phyloP scores from a whole-genome alignment of 2,113 vertebrate species.

The Neolamprologus brichardi region DNA sequence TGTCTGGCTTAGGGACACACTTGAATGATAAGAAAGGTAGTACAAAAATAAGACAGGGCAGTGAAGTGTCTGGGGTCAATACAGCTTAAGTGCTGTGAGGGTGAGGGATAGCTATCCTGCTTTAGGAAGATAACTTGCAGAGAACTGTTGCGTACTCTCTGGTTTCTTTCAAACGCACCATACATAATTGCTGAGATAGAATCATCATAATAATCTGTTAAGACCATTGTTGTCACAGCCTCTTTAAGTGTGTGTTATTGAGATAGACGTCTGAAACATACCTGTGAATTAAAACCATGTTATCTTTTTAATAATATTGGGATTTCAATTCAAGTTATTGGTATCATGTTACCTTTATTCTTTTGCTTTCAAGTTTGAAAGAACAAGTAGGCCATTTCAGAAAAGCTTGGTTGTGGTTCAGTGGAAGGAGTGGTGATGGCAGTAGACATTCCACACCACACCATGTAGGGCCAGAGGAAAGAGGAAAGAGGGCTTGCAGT shows the following conservation, averaged over 20 bases:
- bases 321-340: background rate
- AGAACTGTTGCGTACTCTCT: background rate
- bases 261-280: background rate
- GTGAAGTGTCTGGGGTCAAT: conserved; percentile 37
- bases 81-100: conserved; percentile 31
- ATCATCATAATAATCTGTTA: background rate
- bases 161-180: background rate
- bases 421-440: conserved; percentile 4
- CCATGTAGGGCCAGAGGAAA: conserved; percentile 23
- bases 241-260: background rate
- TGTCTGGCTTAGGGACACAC: conserved; percentile 10
- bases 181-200: background rate
- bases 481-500: conserved; percentile 21
- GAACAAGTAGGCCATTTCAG: background rate
- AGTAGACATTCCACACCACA: conserved; percentile 63
- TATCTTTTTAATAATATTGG: background rate
- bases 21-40: conserved; percentile 52
- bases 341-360: background rate
- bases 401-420: background rate
- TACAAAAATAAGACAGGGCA: conserved; percentile 49
- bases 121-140: conserved; percentile 33
- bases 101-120: conserved; percentile 7
- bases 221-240: background rate
- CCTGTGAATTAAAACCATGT: background rate
- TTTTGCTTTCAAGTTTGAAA: conserved; percentile 20